Evolutionary conservation across 1,140 invertebrate species (phyloP), one percentile per base, ranked within the genome.

Genomic region (Subanguina moxae): DNA sequence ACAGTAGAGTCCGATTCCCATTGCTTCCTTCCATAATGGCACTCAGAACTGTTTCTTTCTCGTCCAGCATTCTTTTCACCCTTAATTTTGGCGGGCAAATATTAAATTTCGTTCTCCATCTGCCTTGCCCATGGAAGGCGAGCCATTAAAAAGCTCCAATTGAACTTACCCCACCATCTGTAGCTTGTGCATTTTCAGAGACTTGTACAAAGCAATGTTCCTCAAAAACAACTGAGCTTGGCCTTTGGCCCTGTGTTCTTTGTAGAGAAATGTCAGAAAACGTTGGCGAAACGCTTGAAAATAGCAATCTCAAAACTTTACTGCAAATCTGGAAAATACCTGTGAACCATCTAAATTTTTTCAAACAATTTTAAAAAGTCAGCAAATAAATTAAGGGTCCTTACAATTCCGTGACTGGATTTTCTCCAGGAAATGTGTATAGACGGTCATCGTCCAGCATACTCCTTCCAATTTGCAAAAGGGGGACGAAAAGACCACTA

Each of bases 261-360:
- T 74, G 38, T 58, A 74, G 13, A 74, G 38, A 64, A 59, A 78
- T 32, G 75, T 61, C 0, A 74, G 70, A n/a, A 74, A 77, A 15
- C 70, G 59, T 27, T 74, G 75, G 1, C 73, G 75, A 52, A 74
- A 74, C 13, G 69, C 73, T 77, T 19, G 27, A 72, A 25, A 38
- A 38, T 11, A n/a, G 32, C 32, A 3, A 38, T 38, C 3, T 38
- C 32, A 11, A 38, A 38, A 3, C 3, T 38, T 62, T 45, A 27
- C 17, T 5, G 3, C 9, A 56, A 56, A 5, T 56, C 21, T 56
- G 3, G 3, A 56, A 56, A 23, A 13, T 27, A 62, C 25, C 23
- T 62, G n/a, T 62, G 19, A 43, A 15, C 9, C 19, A 62, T 38
- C 23, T 27, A 46, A 62, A 27, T 11, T 27, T 38, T 27, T 21